A percentile compares a stretch with the other conserved stretches of the same genome.
Evolutionary conservation across 2,888 invertebrate species (phyloP).

Genomic region (Shargacucullia verbasci): DNA sequence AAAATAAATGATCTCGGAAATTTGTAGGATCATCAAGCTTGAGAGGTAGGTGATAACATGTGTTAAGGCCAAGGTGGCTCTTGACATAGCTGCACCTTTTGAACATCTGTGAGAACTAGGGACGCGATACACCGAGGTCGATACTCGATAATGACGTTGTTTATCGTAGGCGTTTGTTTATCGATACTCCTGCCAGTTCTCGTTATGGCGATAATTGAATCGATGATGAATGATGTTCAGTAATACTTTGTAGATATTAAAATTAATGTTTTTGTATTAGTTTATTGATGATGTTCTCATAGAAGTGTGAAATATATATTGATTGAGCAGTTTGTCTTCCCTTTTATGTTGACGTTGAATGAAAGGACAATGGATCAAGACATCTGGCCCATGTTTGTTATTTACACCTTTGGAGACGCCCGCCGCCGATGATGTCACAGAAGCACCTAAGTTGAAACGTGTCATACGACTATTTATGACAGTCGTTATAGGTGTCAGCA

Average conservation of each 20-base stretch:
- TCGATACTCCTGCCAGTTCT: conserved; percentile 33
- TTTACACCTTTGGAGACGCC: background rate
- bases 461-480: too few relatives aligned
- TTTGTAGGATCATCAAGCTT: too few relatives aligned
- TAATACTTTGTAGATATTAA: conserved; percentile 12
- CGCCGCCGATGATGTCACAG: background rate
- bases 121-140: conserved; percentile 50
- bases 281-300: conserved; percentile 24
- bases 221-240: conserved; percentile 39
- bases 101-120: conserved; percentile 18
- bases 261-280: conserved; percentile 29
- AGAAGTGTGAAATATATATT: conserved; percentile 3
- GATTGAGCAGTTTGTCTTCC: conserved; percentile 34
- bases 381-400: background rate
- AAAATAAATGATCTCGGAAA: too few relatives aligned
- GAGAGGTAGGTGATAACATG: too few relatives aligned
- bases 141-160: conserved; percentile 49
- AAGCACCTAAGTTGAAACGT: too few relatives aligned
- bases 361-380: conserved; percentile 26
- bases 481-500: too few relatives aligned
- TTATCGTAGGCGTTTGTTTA: conserved; percentile 49
- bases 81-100: conserved; percentile 25
- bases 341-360: conserved; percentile 33
- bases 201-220: conserved; percentile 41
- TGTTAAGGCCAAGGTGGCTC: too few relatives aligned